Percentiles rank a stretch among this genome's conserved stretches.
These are phyloP conservation scores for Cheilosia grossa DNA, from an alignment of 2,888 invertebrate genomes.

Conservation along the genomic window DNA sequence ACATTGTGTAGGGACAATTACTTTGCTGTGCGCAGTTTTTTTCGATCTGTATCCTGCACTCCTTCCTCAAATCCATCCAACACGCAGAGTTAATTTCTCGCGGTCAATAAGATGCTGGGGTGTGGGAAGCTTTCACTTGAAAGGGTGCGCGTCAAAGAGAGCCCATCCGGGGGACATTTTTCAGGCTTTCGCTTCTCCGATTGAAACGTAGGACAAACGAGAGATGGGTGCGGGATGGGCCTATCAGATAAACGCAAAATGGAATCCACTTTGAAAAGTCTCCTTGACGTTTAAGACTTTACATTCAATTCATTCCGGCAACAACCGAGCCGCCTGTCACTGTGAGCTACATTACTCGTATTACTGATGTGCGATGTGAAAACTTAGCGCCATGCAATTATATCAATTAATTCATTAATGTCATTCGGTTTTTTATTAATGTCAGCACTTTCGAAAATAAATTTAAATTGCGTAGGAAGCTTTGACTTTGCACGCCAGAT, in stretches of 20 bases:
- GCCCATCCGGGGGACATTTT: not conserved
- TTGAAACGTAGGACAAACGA: no score
- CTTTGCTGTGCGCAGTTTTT: slow-evolving; percentile 34
- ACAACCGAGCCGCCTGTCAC: no score
- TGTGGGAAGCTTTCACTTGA: slow-evolving; percentile 29
- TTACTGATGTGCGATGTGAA: not conserved
- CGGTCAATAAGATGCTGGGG: slow-evolving; percentile 61
- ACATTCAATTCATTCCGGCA: not conserved
- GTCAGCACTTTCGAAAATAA: not conserved
- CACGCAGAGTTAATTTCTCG: slow-evolving; percentile 62
- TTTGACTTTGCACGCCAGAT: slow-evolving; percentile 2
- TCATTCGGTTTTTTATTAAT: not conserved
- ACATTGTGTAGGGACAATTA: slow-evolving; percentile 69
- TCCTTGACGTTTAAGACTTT: slow-evolving; percentile 5
- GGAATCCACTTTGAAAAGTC: slow-evolving; percentile 30
- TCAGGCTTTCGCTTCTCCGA: slow-evolving; percentile 21
- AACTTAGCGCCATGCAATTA: not conserved
- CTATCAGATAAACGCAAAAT: slow-evolving; percentile 16
- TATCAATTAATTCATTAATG: not conserved
- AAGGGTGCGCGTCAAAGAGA: slow-evolving; percentile 31
- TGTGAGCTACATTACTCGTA: not conserved
- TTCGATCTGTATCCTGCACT: slow-evolving; percentile 20
- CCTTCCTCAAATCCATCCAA: slow-evolving; percentile 38
- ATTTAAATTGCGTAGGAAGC: not conserved
- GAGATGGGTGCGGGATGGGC: not conserved